phyloP scores from a whole-genome alignment of 2,888 invertebrate genomes.

The Amblyjoppa fuscipennis region DNA sequence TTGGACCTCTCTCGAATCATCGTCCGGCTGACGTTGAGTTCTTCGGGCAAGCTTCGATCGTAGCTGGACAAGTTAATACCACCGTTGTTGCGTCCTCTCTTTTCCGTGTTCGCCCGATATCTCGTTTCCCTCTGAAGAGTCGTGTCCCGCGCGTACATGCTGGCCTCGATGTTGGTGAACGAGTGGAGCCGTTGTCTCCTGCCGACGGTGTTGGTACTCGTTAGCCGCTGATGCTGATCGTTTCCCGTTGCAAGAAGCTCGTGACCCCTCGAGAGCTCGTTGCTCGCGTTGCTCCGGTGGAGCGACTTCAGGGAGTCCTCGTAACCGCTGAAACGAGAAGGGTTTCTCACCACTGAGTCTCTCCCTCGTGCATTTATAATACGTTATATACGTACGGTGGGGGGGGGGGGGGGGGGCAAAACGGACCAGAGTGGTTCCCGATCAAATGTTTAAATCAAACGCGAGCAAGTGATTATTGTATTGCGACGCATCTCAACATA shows the following conservation, averaged over 20 bases:
- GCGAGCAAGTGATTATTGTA: no score
- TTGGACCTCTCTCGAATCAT: constrained; percentile 80
- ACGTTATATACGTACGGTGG: not conserved
- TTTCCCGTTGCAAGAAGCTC: constrained; percentile 74
- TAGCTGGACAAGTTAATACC: constrained; percentile 66
- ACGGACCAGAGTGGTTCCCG: no score
- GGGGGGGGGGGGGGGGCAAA: no score
- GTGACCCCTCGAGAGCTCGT: constrained; percentile 72
- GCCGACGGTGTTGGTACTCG: constrained; percentile 78
- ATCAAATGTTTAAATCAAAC: no score
- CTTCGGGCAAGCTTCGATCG: constrained; percentile 76
- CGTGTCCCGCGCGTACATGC: constrained; percentile 77
- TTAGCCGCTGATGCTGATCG: constrained; percentile 81
- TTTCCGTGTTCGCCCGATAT: constrained; percentile 73
- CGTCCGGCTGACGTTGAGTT: constrained; percentile 80
- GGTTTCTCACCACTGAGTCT: constrained; percentile 10
- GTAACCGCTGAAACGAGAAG: constrained; percentile 88
- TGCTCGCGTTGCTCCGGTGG: constrained; percentile 83
- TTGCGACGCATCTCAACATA: no score
- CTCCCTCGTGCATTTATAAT: not conserved
- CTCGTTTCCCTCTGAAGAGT: constrained; percentile 71
- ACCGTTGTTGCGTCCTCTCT: constrained; percentile 64
- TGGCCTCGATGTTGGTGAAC: constrained; percentile 80
- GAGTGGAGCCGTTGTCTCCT: constrained; percentile 79
- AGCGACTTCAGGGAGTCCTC: constrained; percentile 92